Base-by-base conservation (phyloP, 2,113 vertebrate genomes). In the Peromyscus californicus region DNA sequence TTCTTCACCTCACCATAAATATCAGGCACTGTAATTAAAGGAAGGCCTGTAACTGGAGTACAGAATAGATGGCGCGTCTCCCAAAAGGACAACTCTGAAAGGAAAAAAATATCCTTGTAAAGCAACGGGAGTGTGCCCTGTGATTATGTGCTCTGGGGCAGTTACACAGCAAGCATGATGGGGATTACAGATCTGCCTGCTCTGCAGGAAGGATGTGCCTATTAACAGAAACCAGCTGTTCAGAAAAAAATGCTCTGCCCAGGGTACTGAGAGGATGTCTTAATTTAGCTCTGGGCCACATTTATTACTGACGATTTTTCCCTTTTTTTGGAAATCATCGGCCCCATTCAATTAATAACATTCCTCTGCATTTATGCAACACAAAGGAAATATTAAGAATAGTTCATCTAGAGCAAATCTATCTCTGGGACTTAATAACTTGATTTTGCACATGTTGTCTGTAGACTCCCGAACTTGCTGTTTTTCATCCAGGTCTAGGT, bases 221-320 rank as follows among this genome's bases (percentile, higher is more conserved):
- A 95, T 98, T 97, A 97, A 93, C 83, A 95, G 94, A 95, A 98
- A 98, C 92, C 98, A 98, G 94, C 89, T 96, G 97, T 97, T 98
- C 33, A 8, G 90, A 92, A 96, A 97, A 97, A 98, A 98, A 67
- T 69, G 36, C 88, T 90, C 69, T 94, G 95, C 96, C 96, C 97
- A 69, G 95, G 96, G 93, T 95, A 90, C 93, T 96, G 95, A 98
- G 95, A 98, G 96, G 89, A 96, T 95, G 51, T 98, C 97, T 97
- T 98, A 74, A 97, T 98, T 97, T 98, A 98, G 96, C 97, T 98
- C 93, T 93, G 95, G 96, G 96, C 75, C 29, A 8, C 74, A 75
- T 97, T 98, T 98, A 96, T 97, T 92, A 91, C 74, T 78, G 95
- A 90, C 24, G 54, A 95, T 57, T 80, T 33, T 42, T 61, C 36